Evolutionary conservation across 2,113 vertebrate species (phyloP), one percentile per base, ranked within the genome.

Genomic region (Microcebus murinus): DNA sequence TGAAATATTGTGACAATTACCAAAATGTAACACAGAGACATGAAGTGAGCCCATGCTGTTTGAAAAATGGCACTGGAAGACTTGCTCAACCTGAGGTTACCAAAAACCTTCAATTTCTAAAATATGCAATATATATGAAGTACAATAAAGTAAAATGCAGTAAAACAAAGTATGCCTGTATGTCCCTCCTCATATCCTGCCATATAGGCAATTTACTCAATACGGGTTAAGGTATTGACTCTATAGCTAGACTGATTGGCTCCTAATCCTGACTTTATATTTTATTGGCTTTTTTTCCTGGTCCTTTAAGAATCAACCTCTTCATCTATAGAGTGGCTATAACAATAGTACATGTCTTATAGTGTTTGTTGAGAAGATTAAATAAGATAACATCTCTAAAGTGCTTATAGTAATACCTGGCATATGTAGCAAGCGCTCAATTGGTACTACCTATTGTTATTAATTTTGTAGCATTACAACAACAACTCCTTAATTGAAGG

Each of bases 211-310:
- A 73, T 4, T 91, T 65, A 9, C 57, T 77, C 61, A 63, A 31
- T 31, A 55, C 63, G 82, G 34, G 73, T 50, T 68, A 68, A 61
- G 18, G 2, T 65, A 71, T 12, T 74, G 31, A 76, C 31, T 76
- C 36, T 71, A 11, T 68, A 83, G 36, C 25, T 52, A 95, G 52
- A 63, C 36, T 68, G 34, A 9, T 36, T 88, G 18, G 25, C 8
- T 42, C 50, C 50, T 84, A 68, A 85, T 68, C 59, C 48, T 74
- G 39, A 29, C 39, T 74, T 45, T 45, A 7, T 74, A 48, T 57
- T 83, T 83, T 83, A 92, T n/a, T 84, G 63, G 31, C 31, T 91
- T 71, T 90, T 36, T 96, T 55, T 63, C 80, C 79, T 39, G 36
- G 59, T 39, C 42, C 34, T 80, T 73, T 95, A 61, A 92, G 76